Percentiles rank a stretch among this genome's conserved stretches.
phyloP scores from a whole-genome alignment of 2,113 vertebrate species.

The Suricata suricatta region DNA sequence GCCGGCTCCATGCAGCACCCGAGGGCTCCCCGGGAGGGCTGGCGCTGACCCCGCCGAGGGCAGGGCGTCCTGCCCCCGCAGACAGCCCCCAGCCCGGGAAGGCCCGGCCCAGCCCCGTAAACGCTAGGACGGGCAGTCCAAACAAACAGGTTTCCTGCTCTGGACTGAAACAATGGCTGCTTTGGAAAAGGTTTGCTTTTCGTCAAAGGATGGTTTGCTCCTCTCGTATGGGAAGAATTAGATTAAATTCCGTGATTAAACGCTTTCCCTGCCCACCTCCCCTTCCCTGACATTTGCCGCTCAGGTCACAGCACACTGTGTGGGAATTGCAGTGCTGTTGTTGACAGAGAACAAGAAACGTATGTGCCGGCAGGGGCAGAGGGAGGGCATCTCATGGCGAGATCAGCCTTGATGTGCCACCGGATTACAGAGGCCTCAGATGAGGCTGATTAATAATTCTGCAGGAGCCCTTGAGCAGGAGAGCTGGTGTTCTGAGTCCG shows the following conservation, averaged over 20 bases:
- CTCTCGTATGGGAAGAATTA: conserved; percentile 53
- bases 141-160: conserved; percentile 34
- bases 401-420: conserved; percentile 72
- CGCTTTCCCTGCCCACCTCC: not conserved
- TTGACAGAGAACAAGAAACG: conserved; percentile 65
- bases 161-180: conserved; percentile 60
- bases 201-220: conserved; percentile 41
- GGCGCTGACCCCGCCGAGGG: not conserved
- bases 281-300: conserved; percentile 45
- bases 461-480: conserved; percentile 59
- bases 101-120: no score
- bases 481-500: conserved; percentile 22
- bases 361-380: conserved; percentile 25
- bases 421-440: conserved; percentile 65
- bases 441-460: conserved; percentile 74
- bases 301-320: conserved; percentile 54
- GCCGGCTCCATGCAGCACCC: not conserved
- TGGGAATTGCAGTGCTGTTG: conserved; percentile 42
- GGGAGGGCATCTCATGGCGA: conserved; percentile 55
- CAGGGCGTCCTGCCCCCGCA: not conserved
- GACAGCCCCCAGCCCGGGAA: not conserved
- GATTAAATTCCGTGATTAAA: conserved; percentile 68
- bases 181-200: conserved; percentile 44
- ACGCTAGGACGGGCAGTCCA: not conserved
- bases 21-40: not conserved